Base-by-base conservation (phyloP, 2,888 invertebrate genomes). In the Ennomos quercinarius region DNA sequence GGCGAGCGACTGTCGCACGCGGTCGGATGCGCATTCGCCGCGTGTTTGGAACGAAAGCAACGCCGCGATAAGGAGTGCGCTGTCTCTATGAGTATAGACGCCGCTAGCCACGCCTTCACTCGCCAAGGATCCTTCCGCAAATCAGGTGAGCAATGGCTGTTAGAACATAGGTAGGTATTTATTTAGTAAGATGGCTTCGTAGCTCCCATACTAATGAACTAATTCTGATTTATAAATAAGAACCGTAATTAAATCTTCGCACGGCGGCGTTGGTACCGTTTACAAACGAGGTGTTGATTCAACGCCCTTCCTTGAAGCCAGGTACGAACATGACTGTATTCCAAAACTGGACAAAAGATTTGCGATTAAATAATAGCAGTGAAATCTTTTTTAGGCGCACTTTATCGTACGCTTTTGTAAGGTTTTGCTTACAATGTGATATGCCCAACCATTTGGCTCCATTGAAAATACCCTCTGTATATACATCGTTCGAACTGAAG, bases 11-110 rank as follows among this genome's bases (percentile, higher is more conserved):
- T 99, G 67, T 99, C 99, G 74, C 99, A 99, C 91, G 99, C 99
- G 1, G 99, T 99, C 35, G 99, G 99, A 41, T 99, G 99, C 93
- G 99, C 99, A 48, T 99, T 99, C 92, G 98, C 99, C 54, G 98
- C 99, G 2, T 99, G 99, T 80, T 93, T 99, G 72, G 99, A 99
- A 85, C 95, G 98, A 77, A 99, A 99, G 88, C 99, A 99, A 88
- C 97, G 98, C 68, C 94, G 99, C 64, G 99, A 99, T 86, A 99
- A 98, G 85, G 99, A 99, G 86, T 98, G 97, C 83, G 96, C 97
- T 9, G 98, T 98, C 10, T 97, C 97, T 42, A 98, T 98, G 97
- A 97, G 96, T 78, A 98, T 97, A 80, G 98, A 98, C 83, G 95
- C 96, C 45, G 96, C 96, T 76, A 97, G 96, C 81, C 96, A 97